phyloP scores from a whole-genome alignment of 2,797 vertebrate species.

The Garrulus glandarius region DNA sequence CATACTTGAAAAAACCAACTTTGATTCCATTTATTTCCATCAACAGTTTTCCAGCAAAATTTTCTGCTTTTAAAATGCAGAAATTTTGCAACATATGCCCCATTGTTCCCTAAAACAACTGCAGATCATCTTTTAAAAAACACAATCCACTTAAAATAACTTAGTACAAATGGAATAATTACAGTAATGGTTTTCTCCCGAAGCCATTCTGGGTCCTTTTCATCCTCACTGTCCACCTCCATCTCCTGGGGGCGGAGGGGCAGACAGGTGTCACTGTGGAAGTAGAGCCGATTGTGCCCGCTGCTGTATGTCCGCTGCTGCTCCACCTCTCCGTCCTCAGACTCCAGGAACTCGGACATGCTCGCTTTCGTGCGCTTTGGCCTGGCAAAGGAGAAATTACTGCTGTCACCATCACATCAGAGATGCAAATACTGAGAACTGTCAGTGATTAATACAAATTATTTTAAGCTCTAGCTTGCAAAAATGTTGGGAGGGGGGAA shows the following conservation, averaged over 20 bases:
- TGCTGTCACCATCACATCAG: neutral
- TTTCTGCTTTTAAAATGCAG: neutral
- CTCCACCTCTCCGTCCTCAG: constrained; percentile 94
- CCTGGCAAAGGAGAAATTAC: constrained; percentile 61
- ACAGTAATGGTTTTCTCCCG: constrained; percentile 97
- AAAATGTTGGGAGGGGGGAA: accelerated
- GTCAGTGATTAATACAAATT: neutral
- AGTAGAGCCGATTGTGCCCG: constrained; percentile 97
- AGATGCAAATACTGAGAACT: neutral
- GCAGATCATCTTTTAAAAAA: neutral
- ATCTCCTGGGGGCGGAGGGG: constrained; percentile 97
- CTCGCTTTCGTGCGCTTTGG: constrained; percentile 96
- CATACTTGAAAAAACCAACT: neutral
- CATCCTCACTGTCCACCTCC: constrained; percentile 97
- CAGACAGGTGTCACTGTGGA: constrained; percentile 97
- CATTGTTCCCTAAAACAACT: neutral
- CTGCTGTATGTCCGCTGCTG: constrained; percentile 96
- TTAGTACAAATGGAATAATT: constrained; percentile 47
- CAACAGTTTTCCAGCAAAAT: neutral
- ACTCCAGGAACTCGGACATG: constrained; percentile 96
- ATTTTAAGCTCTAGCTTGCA: neutral
- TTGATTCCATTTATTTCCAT: neutral
- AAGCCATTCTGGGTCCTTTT: constrained; percentile 96
- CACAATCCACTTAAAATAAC: neutral
- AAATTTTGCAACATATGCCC: accelerated